These are phyloP conservation scores for Mesopsocus fuscifrons DNA, from an alignment of 2,888 invertebrate genomes.

Conservation along the genomic window DNA sequence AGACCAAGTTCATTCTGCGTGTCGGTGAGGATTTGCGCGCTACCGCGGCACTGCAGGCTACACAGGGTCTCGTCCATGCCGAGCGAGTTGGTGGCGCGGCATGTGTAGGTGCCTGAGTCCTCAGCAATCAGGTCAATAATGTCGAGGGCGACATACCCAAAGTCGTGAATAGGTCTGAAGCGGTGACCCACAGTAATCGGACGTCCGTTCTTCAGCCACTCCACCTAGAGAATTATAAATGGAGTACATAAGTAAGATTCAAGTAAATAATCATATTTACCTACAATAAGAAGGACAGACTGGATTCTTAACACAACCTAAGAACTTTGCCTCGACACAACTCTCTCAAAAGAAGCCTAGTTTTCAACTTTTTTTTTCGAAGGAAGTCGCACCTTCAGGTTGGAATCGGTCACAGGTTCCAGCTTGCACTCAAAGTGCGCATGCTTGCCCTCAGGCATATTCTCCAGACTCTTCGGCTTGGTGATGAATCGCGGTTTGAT, in stretches of 20 bases:
- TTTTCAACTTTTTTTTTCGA: no score
- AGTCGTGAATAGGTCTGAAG: conserved; percentile 93
- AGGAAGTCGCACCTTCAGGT: conserved; percentile 65
- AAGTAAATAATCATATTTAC: no score
- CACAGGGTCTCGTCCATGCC: conserved; percentile 77
- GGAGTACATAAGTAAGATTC: no score
- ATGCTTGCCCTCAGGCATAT: conserved; percentile 72
- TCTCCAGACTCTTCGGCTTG: conserved; percentile 68
- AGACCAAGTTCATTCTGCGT: conserved; percentile 77
- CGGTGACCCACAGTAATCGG: conserved; percentile 87
- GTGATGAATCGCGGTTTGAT: conserved; percentile 70
- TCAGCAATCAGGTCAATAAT: conserved; percentile 91
- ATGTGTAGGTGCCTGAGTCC: conserved; percentile 86
- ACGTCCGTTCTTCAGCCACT: conserved; percentile 91
- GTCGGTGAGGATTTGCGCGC: conserved; percentile 61
- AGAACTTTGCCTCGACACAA: no score
- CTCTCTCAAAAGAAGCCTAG: no score
- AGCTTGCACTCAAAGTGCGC: conserved; percentile 97
- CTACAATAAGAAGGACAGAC: no score
- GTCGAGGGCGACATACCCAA: conserved; percentile 94
- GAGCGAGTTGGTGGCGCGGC: conserved; percentile 74
- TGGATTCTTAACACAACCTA: no score
- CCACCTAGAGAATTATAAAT: no score
- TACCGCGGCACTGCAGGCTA: conserved; percentile 48
- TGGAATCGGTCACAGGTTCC: conserved; percentile 91